Evolutionary conservation across 2,888 invertebrate species (phyloP).

Genomic region (Laspeyria flexula): DNA sequence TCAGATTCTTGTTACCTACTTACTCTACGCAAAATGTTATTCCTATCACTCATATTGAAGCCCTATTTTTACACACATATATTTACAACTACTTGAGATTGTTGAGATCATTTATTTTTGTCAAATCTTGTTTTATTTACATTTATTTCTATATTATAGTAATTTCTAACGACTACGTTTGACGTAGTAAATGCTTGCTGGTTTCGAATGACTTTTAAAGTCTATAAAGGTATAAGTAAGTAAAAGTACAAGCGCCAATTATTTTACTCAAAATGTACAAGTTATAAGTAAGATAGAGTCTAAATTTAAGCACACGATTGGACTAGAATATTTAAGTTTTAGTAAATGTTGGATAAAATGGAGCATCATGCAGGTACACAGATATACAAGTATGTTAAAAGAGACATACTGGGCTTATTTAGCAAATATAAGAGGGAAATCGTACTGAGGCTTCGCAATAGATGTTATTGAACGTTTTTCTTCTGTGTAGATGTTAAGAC

Average conservation of each 20-base stretch:
- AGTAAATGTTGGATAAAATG: neutral
- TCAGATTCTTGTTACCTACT: no score
- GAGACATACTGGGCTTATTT: neutral
- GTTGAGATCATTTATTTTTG: neutral
- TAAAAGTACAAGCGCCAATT: neutral
- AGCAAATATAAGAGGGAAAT: neutral
- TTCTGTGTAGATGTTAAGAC: no score
- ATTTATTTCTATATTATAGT: neutral
- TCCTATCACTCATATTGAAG: no score
- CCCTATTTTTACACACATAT: no score
- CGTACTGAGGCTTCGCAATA: neutral
- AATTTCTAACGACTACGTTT: conserved; percentile 16
- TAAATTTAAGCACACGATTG: conserved; percentile 5
- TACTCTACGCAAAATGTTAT: no score
- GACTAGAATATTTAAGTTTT: neutral
- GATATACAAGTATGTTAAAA: neutral
- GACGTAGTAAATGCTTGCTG: conserved; percentile 26
- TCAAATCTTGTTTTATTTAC: no score
- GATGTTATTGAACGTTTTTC: no score
- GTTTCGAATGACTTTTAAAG: conserved; percentile 17
- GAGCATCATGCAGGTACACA: neutral
- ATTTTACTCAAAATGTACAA: neutral
- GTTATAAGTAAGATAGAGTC: conserved; percentile 4
- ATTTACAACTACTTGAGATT: neutral
- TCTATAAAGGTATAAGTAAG: neutral